Evolutionary conservation across 1,140 invertebrate genomes (phyloP).

Genomic region (Zaprionus lachaisei): DNA sequence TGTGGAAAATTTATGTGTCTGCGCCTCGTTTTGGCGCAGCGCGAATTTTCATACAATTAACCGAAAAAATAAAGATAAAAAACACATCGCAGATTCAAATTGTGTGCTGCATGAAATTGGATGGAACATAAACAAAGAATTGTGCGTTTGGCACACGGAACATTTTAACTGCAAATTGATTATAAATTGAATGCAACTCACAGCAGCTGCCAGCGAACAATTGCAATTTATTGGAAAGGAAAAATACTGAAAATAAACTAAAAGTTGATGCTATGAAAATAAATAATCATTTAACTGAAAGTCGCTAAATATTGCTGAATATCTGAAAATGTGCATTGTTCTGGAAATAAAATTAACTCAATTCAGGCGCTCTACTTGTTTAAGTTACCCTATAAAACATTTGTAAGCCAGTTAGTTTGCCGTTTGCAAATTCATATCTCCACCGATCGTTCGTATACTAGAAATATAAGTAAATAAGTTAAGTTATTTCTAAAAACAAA

Average conservation of each 20-base stretch:
- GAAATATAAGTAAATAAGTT: too few species aligned
- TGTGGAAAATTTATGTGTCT: constrained; percentile 77
- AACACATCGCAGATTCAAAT: background rate
- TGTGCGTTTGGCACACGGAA: constrained; percentile 1
- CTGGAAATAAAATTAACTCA: too few species aligned
- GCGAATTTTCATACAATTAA: constrained; percentile 22
- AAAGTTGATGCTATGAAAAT: constrained; percentile 10
- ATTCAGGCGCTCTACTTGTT: too few species aligned
- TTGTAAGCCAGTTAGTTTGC: too few species aligned
- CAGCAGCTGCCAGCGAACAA: constrained; percentile 36
- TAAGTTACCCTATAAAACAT: too few species aligned
- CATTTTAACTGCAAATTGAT: constrained; percentile 53
- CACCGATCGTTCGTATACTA: too few species aligned
- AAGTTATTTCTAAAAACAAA: too few species aligned
- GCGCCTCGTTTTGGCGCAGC: constrained; percentile 59
- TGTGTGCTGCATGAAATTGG: constrained; percentile 28
- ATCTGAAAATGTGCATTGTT: background rate
- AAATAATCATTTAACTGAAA: constrained; percentile 26
- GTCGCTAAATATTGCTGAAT: background rate
- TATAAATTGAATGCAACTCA: constrained; percentile 43
- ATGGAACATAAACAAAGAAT: constrained; percentile 48
- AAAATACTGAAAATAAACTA: constrained; percentile 2
- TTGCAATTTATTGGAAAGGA: constrained; percentile 33
- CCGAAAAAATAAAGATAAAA: constrained; percentile 8
- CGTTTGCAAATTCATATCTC: too few species aligned